Conservation (phyloP, 2,888 invertebrate species). For the Ochropleura plecta region DNA sequence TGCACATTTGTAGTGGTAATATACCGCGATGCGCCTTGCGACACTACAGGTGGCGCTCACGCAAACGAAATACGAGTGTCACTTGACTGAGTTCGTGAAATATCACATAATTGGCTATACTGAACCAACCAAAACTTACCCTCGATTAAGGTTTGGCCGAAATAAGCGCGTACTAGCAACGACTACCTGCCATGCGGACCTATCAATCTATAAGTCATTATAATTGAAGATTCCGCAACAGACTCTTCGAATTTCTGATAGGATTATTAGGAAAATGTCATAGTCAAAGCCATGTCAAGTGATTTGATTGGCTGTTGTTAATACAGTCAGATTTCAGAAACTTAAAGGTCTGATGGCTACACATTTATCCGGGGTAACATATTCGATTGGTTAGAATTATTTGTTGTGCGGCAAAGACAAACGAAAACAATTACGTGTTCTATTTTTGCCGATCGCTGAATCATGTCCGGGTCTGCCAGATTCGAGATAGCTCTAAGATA, state of each 20-base stretch:
- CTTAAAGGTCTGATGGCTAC: not conserved
- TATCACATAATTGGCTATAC: not conserved
- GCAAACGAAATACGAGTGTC: not conserved
- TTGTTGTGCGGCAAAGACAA: not conserved
- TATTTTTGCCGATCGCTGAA: not conserved
- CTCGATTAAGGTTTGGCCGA: not conserved
- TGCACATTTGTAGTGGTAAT: no score
- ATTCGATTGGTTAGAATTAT: not conserved
- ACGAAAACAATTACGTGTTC: not conserved
- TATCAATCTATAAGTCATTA: slow-evolving; percentile 3
- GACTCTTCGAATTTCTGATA: not conserved
- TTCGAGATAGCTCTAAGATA: not conserved
- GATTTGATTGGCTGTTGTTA: slow-evolving; percentile 12
- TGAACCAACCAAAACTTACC: not conserved
- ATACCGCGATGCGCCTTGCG: not conserved
- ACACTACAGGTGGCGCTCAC: not conserved
- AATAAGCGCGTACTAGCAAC: not conserved
- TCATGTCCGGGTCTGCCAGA: not conserved
- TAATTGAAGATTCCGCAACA: slow-evolving; percentile 1
- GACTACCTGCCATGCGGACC: not conserved
- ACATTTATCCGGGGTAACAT: not conserved
- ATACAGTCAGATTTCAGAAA: not conserved
- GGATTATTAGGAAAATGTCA: slow-evolving; percentile 10
- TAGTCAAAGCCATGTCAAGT: slow-evolving; percentile 3
- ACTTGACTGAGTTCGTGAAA: not conserved